phyloP scores from a whole-genome alignment of 2,113 vertebrate species.

The Oncorhynchus clarkii region DNA sequence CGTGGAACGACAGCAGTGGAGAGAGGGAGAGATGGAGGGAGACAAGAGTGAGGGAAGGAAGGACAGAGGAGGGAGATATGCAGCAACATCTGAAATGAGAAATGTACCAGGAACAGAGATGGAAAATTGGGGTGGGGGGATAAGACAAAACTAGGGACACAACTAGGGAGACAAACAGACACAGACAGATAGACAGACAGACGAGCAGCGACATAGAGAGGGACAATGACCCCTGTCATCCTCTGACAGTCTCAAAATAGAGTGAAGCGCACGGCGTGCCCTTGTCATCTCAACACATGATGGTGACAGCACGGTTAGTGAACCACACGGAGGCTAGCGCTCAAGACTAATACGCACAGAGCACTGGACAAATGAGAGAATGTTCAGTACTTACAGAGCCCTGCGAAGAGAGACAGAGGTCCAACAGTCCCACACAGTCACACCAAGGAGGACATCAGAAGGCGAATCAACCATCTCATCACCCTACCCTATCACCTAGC shows the following conservation, averaged over 20 bases:
- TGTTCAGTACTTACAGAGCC: conserved; percentile 23
- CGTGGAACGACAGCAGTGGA: not conserved
- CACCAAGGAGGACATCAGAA: conserved; percentile 1
- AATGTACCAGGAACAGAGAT: not conserved
- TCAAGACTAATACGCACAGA: conserved; percentile 28
- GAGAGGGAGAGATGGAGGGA: not conserved
- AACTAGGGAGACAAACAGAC: not conserved
- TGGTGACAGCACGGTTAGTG: conserved; percentile 32
- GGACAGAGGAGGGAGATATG: not conserved
- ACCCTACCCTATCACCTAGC: conserved; percentile 1
- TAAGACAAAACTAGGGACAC: not conserved
- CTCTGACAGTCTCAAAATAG: conserved; percentile 41
- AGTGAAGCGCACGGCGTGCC: not conserved
- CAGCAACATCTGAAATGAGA: not conserved
- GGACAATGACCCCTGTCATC: conserved; percentile 34
- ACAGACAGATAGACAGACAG: conserved; percentile 14
- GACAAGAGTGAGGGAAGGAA: not conserved
- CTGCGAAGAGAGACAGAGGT: conserved; percentile 11
- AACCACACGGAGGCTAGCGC: conserved; percentile 32
- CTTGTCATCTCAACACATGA: conserved; percentile 36
- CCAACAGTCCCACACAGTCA: not conserved
- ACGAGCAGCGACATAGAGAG: not conserved
- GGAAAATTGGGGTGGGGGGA: not conserved
- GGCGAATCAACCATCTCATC: not conserved
- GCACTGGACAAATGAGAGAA: conserved; percentile 51